A percentile compares a stretch with the other conserved stretches of the same genome.
These are phyloP conservation scores for Salvelinus sp. DNA, from an alignment of 2,113 vertebrate genomes.

Conservation along the genomic window DNA sequence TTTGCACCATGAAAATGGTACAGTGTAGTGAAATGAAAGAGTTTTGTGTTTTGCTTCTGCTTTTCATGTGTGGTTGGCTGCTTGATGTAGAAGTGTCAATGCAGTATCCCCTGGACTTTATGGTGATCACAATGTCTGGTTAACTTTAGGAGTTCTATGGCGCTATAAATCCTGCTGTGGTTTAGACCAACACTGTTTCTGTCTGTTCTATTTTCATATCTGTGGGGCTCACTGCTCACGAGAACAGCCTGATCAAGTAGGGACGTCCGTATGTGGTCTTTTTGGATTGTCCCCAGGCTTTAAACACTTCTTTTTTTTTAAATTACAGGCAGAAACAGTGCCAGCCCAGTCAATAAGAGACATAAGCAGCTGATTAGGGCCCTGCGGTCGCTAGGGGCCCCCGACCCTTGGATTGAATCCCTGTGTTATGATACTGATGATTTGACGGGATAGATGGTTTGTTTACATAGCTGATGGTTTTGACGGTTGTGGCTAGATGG, in stretches of 20 bases:
- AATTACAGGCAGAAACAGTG: neutral
- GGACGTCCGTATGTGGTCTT: neutral
- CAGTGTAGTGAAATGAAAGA: slow-evolving; percentile 3
- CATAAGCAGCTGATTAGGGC: too few species aligned
- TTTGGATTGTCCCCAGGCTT: slow-evolving; percentile 26
- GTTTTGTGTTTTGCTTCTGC: slow-evolving; percentile 17
- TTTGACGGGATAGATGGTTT: too few species aligned
- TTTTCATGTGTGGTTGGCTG: neutral
- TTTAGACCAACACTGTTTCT: slow-evolving; percentile 7
- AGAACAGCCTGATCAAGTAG: neutral
- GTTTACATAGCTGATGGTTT: too few species aligned
- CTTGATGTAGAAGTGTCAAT: slow-evolving; percentile 8
- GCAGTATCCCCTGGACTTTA: slow-evolving; percentile 18
- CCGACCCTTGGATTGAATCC: neutral
- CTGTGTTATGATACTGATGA: too few species aligned
- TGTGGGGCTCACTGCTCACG: neutral
- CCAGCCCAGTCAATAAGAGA: too few species aligned
- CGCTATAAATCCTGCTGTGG: slow-evolving; percentile 33
- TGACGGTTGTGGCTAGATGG: too few species aligned
- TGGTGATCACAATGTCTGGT: slow-evolving; percentile 14
- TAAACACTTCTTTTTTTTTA: slow-evolving; percentile 7
- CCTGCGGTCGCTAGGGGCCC: too few species aligned
- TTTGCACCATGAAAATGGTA: slow-evolving; percentile 2
- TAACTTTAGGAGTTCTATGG: slow-evolving; percentile 24
- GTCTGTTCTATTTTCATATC: neutral